These are phyloP conservation scores for Rhinoptilus africanus DNA, from an alignment of 2,113 vertebrate species.

Conservation along the genomic window DNA sequence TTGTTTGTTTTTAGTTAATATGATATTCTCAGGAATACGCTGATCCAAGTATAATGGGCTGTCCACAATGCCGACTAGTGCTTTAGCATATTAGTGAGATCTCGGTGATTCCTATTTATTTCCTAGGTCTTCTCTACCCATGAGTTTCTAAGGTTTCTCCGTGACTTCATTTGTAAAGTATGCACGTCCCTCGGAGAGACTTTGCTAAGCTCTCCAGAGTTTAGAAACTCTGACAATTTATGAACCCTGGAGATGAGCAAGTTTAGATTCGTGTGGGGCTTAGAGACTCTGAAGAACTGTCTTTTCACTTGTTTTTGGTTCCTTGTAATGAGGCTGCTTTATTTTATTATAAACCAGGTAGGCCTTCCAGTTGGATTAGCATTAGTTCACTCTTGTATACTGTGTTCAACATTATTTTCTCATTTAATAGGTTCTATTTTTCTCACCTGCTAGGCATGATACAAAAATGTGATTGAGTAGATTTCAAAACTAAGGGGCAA, in stretches of 20 bases:
- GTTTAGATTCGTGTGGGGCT: background rate
- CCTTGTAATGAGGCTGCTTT: background rate
- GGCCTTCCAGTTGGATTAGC: background rate
- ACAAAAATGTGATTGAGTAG: background rate
- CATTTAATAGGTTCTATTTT: background rate
- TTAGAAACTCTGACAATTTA: background rate
- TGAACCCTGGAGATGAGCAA: background rate
- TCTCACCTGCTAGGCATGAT: background rate
- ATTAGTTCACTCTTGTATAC: background rate
- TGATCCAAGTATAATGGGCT: background rate
- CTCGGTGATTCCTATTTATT: background rate
- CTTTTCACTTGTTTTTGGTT: background rate
- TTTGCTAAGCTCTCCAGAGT: background rate
- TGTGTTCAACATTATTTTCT: background rate
- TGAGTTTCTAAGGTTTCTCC: background rate
- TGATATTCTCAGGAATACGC: background rate
- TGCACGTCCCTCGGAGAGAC: background rate
- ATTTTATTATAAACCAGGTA: background rate
- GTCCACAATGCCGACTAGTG: background rate
- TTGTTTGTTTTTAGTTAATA: slow-evolving; percentile 20
- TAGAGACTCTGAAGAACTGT: background rate
- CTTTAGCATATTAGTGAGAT: background rate
- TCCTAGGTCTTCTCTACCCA: background rate
- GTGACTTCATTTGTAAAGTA: background rate
- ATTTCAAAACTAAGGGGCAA: background rate